Conservation (phyloP, 2,888 invertebrate species). For the Scrobipalpa atriplicella region DNA sequence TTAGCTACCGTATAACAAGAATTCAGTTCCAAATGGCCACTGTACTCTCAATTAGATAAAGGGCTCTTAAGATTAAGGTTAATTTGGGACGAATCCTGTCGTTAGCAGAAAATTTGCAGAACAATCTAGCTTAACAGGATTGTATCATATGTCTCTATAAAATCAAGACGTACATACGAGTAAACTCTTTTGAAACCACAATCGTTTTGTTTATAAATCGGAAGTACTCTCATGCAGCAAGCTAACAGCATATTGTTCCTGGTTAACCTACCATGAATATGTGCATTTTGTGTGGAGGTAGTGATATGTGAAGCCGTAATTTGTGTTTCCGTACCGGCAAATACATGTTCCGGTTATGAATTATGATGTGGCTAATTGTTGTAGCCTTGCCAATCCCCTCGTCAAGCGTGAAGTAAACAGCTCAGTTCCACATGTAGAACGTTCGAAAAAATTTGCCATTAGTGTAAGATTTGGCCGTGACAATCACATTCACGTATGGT, state of each 20-base stretch:
- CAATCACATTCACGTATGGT: slow-evolving; percentile 12
- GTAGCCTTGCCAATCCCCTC: slow-evolving; percentile 30
- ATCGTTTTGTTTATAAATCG: slow-evolving; percentile 14
- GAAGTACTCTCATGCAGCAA: slow-evolving; percentile 14
- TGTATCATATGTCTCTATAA: background rate
- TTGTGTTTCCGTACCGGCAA: slow-evolving; percentile 31
- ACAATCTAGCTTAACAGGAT: background rate
- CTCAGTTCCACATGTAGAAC: background rate
- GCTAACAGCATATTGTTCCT: slow-evolving; percentile 20
- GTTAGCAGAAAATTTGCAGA: background rate
- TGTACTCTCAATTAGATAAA: slow-evolving; percentile 29
- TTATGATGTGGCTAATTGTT: slow-evolving; percentile 37
- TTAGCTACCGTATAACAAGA: slow-evolving; percentile 38
- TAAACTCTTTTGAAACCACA: background rate
- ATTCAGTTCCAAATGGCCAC: slow-evolving; percentile 33
- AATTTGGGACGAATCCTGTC: slow-evolving; percentile 6
- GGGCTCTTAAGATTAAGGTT: slow-evolving; percentile 22
- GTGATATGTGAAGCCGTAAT: slow-evolving; percentile 29
- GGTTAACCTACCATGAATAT: slow-evolving; percentile 25
- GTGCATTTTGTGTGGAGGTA: slow-evolving; percentile 24
- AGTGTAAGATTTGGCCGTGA: slow-evolving; percentile 12
- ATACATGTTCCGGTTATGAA: slow-evolving; percentile 40
- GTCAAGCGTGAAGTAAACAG: slow-evolving; percentile 21
- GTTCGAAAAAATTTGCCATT: background rate
- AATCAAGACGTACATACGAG: background rate